Base-by-base conservation (phyloP, 2,888 invertebrate species). In the Xanthorhoe designata region DNA sequence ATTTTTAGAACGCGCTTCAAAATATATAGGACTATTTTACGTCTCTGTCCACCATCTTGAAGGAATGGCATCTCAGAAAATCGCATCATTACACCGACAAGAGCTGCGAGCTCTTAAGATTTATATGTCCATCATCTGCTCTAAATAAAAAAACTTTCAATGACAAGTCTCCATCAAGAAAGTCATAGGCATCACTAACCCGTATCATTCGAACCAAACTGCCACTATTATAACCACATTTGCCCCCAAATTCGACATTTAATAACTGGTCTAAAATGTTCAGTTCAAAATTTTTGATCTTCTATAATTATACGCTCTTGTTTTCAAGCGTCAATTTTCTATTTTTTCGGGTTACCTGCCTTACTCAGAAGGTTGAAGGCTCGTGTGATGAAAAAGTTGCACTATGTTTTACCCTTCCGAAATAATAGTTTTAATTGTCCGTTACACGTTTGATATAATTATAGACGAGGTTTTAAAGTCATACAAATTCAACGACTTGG, bases 181-280 rank as follows among this genome's bases (percentile, higher is more conserved):
- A 82, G 80, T 81, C 81, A 80, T 78, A 84, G 64, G 50, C 71
- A 70, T 69, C 73, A 69, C 69, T 59, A 68, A 65, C 67, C 69
- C 68, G 76, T 91, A 90, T 88, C 89, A 90, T 88, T 89, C 76
- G 76, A 80, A 84, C 70, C 81, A 78, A 79, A 78, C 79, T 75
- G 68, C 74, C 79, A 79, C 91, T 79, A 93, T 93, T 93, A 93
- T 91, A 92, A 93, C 86, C 87, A 77, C 91, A 92, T 93, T 92
- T 92, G 89, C 83, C 75, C 85, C 83, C 80, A 85, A 88, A 87
- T 84, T 82, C 82, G 71, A 71, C 70, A 84, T 88, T 91, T 92
- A 91, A 92, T 92, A 90, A 89, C 85, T 78, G 83, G 73, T 76
- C 83, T 75, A 82, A 85, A 86, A 86, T 79, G 81, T 78, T 82